Conservation (phyloP, 2,888 invertebrate species). For the Trichopria drosophilae region DNA sequence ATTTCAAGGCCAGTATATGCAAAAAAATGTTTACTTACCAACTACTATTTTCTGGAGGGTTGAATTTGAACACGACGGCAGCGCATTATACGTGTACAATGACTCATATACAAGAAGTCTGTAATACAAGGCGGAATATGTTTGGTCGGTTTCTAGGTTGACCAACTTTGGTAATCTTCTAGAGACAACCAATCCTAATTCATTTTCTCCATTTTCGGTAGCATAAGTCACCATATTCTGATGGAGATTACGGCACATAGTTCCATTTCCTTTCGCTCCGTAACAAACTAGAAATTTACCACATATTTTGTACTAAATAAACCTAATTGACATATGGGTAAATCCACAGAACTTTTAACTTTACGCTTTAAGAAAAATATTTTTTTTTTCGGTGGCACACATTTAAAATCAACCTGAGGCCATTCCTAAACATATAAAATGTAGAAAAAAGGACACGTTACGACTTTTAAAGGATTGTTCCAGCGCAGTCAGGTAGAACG, state of each 20-base stretch:
- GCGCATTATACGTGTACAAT: constrained; percentile 70
- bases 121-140: constrained; percentile 57
- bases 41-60: constrained; percentile 56
- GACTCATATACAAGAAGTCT: constrained; percentile 67
- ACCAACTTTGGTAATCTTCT: constrained; percentile 49
- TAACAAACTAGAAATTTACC: constrained; percentile 59
- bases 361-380: no score
- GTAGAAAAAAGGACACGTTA: no score
- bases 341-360: no score
- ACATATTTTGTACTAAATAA: no score
- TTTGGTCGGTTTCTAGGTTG: constrained; percentile 39
- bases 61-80: constrained; percentile 62
- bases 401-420: no score
- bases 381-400: no score
- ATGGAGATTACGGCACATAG: constrained; percentile 55
- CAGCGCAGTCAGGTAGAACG: no score
- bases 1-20: no score
- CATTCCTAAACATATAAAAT: no score
- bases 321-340: no score
- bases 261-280: constrained; percentile 58
- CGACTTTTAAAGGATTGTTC: no score
- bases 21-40: constrained; percentile 58
- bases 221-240: constrained; percentile 48
- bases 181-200: constrained; percentile 52
- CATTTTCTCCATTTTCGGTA: constrained; percentile 43